Conservation (phyloP, 1,140 invertebrate species). For the Pseudobourletiella spinata region DNA sequence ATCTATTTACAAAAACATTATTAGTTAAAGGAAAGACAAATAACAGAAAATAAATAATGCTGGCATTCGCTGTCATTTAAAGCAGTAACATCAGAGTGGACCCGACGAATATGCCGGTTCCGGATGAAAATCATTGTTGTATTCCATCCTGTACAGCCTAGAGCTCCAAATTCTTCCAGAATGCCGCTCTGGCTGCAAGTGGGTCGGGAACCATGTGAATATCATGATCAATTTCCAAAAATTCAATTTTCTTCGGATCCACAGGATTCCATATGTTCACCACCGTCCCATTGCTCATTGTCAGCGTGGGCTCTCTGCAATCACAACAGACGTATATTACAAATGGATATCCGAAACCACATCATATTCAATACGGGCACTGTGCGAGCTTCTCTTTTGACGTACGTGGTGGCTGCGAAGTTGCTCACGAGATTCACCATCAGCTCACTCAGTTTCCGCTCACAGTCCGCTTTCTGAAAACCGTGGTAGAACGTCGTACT, state of each 20-base stretch:
- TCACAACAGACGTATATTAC: not conserved
- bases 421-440: slow-evolving; percentile 7
- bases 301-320: not conserved
- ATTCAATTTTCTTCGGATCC: not conserved
- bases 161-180: slow-evolving; percentile 12
- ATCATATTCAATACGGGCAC: no score
- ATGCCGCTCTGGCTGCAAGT: not conserved
- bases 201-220: slow-evolving; percentile 8
- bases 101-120: no score
- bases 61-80: no score
- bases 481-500: not conserved
- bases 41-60: no score
- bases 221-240: slow-evolving; percentile 6
- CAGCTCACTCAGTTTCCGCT: not conserved
- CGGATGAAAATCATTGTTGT: no score
- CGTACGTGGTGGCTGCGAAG: no score
- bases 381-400: no score
- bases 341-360: no score
- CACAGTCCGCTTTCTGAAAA: not conserved
- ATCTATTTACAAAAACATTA: no score
- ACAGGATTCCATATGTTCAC: slow-evolving; percentile 1
- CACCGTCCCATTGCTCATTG: not conserved
- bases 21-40: no score
- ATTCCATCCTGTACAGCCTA: no score
- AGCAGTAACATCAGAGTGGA: no score